These are phyloP conservation scores for Cephalopholis sonnerati DNA, from an alignment of 2,113 vertebrate genomes.

Conservation along the genomic window DNA sequence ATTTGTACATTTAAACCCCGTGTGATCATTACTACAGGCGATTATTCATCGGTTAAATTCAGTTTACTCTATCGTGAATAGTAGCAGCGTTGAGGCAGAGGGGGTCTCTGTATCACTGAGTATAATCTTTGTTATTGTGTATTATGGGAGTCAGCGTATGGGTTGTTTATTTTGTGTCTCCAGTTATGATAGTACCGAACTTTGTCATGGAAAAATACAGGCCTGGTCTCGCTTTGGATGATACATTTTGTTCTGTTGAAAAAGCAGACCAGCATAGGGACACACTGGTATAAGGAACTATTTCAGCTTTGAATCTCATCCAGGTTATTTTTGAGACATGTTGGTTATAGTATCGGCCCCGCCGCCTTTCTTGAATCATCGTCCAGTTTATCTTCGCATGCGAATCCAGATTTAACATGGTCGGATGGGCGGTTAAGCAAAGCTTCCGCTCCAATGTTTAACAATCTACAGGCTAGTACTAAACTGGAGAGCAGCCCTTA, in stretches of 20 bases:
- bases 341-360: background rate
- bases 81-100: background rate
- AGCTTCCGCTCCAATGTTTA: slow-evolving; percentile 62
- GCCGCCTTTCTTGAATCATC: background rate
- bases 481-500: slow-evolving; percentile 14
- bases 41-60: slow-evolving; percentile 32
- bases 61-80: slow-evolving; percentile 9
- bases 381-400: slow-evolving; percentile 5
- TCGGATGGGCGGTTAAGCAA: slow-evolving; percentile 44
- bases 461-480: slow-evolving; percentile 31
- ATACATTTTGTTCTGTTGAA: slow-evolving; percentile 23
- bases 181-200: slow-evolving; percentile 44
- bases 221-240: slow-evolving; percentile 45
- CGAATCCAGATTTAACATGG: slow-evolving; percentile 22
- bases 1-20: slow-evolving; percentile 8
- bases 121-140: background rate
- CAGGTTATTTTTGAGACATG: slow-evolving; percentile 9
- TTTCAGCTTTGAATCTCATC: slow-evolving; percentile 13
- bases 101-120: background rate
- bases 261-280: slow-evolving; percentile 7
- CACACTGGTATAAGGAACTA: background rate
- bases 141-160: background rate
- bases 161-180: background rate
- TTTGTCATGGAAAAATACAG: slow-evolving; percentile 74
- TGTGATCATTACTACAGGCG: slow-evolving; percentile 3